Evolutionary conservation across 2,888 invertebrate species (phyloP), one percentile per base, ranked within the genome.

Genomic region (Euzophera pinguis): DNA sequence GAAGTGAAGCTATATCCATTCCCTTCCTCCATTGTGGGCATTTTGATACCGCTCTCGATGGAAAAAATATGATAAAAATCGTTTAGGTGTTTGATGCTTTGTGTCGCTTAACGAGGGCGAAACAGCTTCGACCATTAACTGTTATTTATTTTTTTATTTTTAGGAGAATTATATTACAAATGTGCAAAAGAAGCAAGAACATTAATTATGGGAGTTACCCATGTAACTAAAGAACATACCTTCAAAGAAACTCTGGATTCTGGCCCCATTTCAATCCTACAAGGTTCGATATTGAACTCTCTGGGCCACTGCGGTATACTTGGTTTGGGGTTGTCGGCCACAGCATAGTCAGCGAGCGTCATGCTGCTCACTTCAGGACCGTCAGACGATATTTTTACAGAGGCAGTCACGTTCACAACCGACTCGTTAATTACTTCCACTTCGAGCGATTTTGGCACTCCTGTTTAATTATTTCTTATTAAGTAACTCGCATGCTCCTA

Each of bases 371-470:
- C 68, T 62, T 91, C 87, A n/a, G 81, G 79, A 0, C 93, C 93
- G 60, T 93, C 92, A 0, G 87, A 84, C 0, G 84, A 75, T 58
- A 93, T 83, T 52, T 74, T 83, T 10, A 92, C 65, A 17, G 74
- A 76, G 49, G 84, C 93, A 49, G 80, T 79, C 0, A 93, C 91
- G 0, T 91, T 77, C 3, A 93, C 91, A 45, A 85, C 73, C 0
- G 93, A 92, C 52, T 90, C 84, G 62, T 93, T 93, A 16, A 84
- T 81, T 13, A 93, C 82, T 0, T 77, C 73, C 12, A 93, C 65
- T 50, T 85, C 74, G 60, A 88, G 74, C 9, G 77, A 82, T 60
- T 79, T 80, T 1, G 89, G 84, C 13, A 91, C 88, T 14, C 93
- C 92, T 92, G 58, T 42, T 27, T 35, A 35, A 5, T 37, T 37